Base-by-base conservation (phyloP, 64 coral and sea anemone genomes). In the Astreopora myriophthalma region DNA sequence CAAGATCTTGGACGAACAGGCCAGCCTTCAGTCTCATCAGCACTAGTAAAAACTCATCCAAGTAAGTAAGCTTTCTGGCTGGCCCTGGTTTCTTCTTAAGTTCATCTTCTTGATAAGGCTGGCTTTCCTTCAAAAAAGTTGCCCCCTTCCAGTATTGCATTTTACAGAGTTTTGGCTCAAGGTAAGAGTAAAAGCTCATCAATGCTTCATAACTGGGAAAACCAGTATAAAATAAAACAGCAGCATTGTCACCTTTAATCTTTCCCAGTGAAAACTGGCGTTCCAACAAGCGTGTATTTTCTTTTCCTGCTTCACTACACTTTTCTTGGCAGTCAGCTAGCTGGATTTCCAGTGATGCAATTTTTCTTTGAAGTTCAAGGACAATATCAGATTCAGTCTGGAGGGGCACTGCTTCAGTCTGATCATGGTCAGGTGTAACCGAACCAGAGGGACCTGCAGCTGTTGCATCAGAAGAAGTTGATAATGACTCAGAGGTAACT, bases 311-410 rank as follows among this genome's bases (percentile, higher is more conserved):
- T 70, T 70, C 67, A 70, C 67, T 11, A 24, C 25, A 24, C 27
- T 70, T 70, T 70, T 70, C 67, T 24, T 70, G 67, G 67, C 67
- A 70, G 67, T 70, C 67, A 30, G 67, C 67, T 70, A 70, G 70
- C 34, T 73, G 29, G 16, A 8, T 73, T 73, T 73, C 70, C 10
- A 73, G 33, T 73, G 34, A 73, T 1, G 2, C 70, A 73, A 37
- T 73, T 73, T 66, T 66, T 8, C 62, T 66, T 66, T 66, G 62
- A 17, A 66, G 31, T 19, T 55, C 16, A 55, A 55, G 16, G 9
- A 14, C 49, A 55, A 55, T n/a, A n/a, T n/a, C n/a, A n/a, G n/a
- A n/a, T n/a, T n/a, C 49, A 3, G 49, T 55, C 16, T 55, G n/a
- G 39, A 42, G 39, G 39, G 3, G 49, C 16, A 14, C 11, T 17